Evolutionary conservation across 1,140 invertebrate genomes (phyloP).

Genomic region (Coenobita brevimanus): DNA sequence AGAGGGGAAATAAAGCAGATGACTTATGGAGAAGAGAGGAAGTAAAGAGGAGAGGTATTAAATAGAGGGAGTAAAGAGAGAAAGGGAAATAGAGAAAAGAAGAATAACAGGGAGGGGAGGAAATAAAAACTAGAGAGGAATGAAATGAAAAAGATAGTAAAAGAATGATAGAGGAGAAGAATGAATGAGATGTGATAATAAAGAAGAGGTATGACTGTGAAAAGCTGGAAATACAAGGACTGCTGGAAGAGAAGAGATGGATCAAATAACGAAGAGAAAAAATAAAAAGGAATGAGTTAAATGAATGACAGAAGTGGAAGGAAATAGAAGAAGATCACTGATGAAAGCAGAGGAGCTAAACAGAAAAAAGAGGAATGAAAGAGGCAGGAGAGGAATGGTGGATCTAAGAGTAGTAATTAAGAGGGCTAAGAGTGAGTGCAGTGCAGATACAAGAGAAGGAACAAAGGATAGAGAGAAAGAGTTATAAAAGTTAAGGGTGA

Average conservation of each 20-base stretch:
- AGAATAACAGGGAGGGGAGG: too few species aligned
- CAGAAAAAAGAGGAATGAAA: not conserved
- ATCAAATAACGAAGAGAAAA: too few species aligned
- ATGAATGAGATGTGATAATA: not conserved
- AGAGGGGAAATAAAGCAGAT: too few species aligned
- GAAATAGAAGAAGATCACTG: not conserved
- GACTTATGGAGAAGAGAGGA: not conserved
- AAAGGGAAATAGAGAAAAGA: too few species aligned
- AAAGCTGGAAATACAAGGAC: not conserved
- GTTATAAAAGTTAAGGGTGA: not conserved
- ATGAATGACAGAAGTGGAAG: not conserved
- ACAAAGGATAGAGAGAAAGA: too few species aligned
- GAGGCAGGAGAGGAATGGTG: not conserved
- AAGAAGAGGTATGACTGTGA: not conserved
- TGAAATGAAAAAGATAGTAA: not conserved
- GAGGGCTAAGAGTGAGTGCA: not conserved
- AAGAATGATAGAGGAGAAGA: not conserved
- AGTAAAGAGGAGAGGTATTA: not conserved
- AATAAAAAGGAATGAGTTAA: too few species aligned
- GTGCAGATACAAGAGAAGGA: not conserved
- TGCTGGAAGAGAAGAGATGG: not conserved
- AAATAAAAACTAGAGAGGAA: too few species aligned
- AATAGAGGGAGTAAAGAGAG: too few species aligned
- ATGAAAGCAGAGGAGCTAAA: not conserved
- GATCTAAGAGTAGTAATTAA: not conserved